phyloP scores from a whole-genome alignment of 2,797 vertebrate genomes.

The Pempheris klunzingeri region DNA sequence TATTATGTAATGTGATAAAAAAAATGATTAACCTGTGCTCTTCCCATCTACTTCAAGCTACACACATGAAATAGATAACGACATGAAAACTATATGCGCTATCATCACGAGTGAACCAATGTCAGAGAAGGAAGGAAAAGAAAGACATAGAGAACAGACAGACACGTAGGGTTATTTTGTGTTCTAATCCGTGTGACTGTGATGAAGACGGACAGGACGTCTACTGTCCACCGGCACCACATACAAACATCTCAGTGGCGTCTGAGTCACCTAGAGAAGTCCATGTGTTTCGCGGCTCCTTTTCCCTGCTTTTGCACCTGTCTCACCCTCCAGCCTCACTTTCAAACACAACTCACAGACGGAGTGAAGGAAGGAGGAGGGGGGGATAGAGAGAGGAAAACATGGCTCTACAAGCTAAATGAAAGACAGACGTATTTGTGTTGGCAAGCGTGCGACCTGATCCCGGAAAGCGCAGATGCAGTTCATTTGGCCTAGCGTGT shows the following conservation, averaged over 20 bases:
- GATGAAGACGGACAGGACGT: neutral
- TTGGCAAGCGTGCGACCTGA: conserved; percentile 69
- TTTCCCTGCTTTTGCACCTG: conserved; percentile 58
- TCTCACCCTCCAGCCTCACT: conserved; percentile 54
- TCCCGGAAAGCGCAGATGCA: conserved; percentile 75
- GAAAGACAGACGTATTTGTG: conserved; percentile 77
- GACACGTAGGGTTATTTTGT: neutral
- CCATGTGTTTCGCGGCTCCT: conserved; percentile 58
- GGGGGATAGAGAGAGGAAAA: conserved; percentile 48
- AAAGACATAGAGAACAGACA: neutral
- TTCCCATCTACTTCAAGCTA: conserved; percentile 17
- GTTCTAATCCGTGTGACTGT: neutral
- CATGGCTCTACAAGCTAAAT: conserved; percentile 67
- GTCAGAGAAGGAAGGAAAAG: conserved; percentile 1
- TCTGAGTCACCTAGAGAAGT: conserved; percentile 36
- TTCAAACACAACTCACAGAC: conserved; percentile 51
- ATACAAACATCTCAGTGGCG: conserved; percentile 20
- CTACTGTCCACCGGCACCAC: conserved; percentile 5
- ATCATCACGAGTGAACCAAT: conserved; percentile 17
- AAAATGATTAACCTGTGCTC: neutral
- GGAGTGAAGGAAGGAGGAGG: conserved; percentile 35
- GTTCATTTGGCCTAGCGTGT: conserved; percentile 60
- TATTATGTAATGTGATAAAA: conserved; percentile 27
- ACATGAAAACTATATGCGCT: conserved; percentile 26
- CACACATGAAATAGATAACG: conserved; percentile 27